A percentile compares a stretch with the other conserved stretches of the same genome.
These are phyloP conservation scores for Lophius piscatorius DNA, from an alignment of 2,113 vertebrate genomes.

Conservation along the genomic window DNA sequence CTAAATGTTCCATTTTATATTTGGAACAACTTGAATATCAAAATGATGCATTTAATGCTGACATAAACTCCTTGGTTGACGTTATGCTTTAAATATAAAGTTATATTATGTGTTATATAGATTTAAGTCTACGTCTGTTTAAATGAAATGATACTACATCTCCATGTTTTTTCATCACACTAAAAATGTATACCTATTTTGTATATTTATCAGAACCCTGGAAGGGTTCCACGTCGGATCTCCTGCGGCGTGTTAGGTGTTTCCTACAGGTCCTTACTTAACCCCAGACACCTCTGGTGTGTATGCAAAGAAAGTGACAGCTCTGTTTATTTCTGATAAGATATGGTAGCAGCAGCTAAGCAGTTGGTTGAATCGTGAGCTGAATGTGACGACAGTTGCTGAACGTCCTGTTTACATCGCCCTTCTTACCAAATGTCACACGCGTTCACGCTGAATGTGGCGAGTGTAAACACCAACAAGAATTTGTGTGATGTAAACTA, in stretches of 20 bases:
- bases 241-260: conserved; percentile 57
- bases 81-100: too few species aligned
- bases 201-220: conserved; percentile 25
- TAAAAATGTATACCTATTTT: background rate
- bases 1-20: conserved; percentile 12
- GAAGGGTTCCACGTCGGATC: conserved; percentile 30
- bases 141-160: too few species aligned
- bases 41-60: background rate
- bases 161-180: background rate
- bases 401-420: conserved; percentile 71
- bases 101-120: too few species aligned
- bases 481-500: conserved; percentile 18
- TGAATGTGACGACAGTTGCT: conserved; percentile 65
- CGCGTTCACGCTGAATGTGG: conserved; percentile 70
- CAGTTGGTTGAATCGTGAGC: conserved; percentile 70
- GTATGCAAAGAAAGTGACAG: conserved; percentile 75
- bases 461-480: conserved; percentile 30
- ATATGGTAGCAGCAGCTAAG: conserved; percentile 60
- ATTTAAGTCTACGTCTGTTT: too few species aligned
- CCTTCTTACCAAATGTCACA: conserved; percentile 76
- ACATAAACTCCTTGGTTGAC: too few species aligned
- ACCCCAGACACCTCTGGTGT: conserved; percentile 71
- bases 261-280: conserved; percentile 75
- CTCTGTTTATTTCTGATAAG: conserved; percentile 70
- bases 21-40: background rate